Percentiles rank a stretch among this genome's conserved stretches.
Conservation (phyloP, 2,888 invertebrate genomes). For the Apotomis capreana region DNA sequence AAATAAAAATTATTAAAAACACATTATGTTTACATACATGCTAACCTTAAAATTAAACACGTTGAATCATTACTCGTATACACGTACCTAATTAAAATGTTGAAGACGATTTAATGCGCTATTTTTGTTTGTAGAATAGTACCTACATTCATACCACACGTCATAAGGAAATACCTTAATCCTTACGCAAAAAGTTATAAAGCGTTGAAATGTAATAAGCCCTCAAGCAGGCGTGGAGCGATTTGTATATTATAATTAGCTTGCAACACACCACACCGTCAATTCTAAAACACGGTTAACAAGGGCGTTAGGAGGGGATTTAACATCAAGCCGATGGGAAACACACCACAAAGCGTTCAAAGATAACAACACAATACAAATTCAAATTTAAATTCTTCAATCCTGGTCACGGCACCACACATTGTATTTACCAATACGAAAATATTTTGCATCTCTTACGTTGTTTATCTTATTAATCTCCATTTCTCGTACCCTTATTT, state of each 20-base stretch:
- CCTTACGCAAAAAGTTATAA: background rate
- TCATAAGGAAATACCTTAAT: background rate
- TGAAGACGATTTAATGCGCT: background rate
- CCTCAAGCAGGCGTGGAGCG: background rate
- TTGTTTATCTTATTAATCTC: constrained; percentile 52
- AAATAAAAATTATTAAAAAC: constrained; percentile 1
- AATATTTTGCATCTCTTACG: constrained; percentile 49
- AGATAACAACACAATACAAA: constrained; percentile 23
- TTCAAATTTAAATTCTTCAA: constrained; percentile 15
- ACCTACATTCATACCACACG: background rate
- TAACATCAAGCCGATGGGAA: background rate
- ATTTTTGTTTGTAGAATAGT: background rate
- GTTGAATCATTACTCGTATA: no score
- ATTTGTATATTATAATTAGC: background rate
- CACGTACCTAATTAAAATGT: no score
- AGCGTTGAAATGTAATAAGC: background rate
- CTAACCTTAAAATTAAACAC: no score
- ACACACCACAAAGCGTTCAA: constrained; percentile 1
- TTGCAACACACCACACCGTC: background rate
- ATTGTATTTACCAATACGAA: constrained; percentile 34
- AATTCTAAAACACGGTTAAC: background rate
- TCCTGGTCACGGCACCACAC: constrained; percentile 22
- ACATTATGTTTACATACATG: background rate
- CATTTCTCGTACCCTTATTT: constrained; percentile 48
- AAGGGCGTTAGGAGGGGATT: background rate